Conservation (phyloP, 2,888 invertebrate species). For the Ditula angustiorana region DNA sequence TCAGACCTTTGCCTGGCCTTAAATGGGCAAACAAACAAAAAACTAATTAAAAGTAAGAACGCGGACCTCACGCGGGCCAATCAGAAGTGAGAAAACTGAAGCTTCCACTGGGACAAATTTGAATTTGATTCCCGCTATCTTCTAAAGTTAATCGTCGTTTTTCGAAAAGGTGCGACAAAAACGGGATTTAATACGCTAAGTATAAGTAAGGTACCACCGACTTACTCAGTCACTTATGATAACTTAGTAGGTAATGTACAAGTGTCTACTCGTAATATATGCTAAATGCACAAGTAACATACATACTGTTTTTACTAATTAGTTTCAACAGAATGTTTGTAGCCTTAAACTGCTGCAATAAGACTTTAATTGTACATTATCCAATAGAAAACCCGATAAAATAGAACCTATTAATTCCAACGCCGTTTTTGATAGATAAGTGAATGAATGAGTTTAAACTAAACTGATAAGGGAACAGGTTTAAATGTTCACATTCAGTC, state of each 20-base stretch:
- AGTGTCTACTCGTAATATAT: not conserved
- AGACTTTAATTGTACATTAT: not conserved
- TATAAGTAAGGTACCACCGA: not conserved
- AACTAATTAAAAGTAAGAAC: not conserved
- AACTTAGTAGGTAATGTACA: not conserved
- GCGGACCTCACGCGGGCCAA: too few relatives aligned
- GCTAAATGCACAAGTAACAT: not conserved
- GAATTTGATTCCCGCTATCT: too few relatives aligned
- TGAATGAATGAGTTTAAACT: not conserved
- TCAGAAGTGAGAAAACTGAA: too few relatives aligned
- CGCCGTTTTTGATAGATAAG: not conserved
- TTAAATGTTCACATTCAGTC: slow-evolving; percentile 23
- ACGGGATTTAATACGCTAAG: not conserved
- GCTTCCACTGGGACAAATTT: too few relatives aligned
- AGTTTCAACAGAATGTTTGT: not conserved
- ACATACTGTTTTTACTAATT: not conserved
- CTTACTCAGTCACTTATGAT: not conserved
- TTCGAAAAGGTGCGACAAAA: too few relatives aligned
- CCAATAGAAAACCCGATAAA: not conserved
- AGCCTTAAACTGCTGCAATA: not conserved
- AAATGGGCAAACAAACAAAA: too few relatives aligned
- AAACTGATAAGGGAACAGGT: slow-evolving; percentile 18
- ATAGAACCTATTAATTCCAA: slow-evolving; percentile 6
- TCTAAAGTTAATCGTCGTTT: too few relatives aligned
- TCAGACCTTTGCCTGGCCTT: too few relatives aligned